Evolutionary conservation across 2,888 invertebrate species (phyloP).

Genomic region (Pachymerium ferrugineum): DNA sequence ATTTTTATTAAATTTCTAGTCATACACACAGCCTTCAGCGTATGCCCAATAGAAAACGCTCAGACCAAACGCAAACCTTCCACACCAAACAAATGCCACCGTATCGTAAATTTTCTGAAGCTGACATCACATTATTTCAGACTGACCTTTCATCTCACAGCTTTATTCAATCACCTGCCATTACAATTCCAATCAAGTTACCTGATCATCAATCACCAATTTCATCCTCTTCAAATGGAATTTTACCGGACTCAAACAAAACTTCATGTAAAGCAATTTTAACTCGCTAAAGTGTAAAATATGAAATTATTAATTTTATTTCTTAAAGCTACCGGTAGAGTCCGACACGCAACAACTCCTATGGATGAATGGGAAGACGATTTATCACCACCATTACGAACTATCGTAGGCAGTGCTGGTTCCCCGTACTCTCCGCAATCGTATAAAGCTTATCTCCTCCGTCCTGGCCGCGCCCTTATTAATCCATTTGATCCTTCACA

Average conservation of each 20-base stretch:
- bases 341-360: constrained; percentile 17
- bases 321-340: not conserved
- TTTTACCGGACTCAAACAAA: not conserved
- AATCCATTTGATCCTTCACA: constrained; percentile 98
- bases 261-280: not conserved
- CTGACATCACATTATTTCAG: constrained; percentile 35
- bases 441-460: constrained; percentile 37
- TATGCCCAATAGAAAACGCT: constrained; percentile 35
- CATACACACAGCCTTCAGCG: constrained; percentile 38
- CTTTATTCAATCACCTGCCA: constrained; percentile 38
- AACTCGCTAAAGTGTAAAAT: not conserved
- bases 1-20: constrained; percentile 34
- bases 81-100: constrained; percentile 26
- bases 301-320: not conserved
- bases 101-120: constrained; percentile 35
- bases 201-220: constrained; percentile 30
- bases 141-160: constrained; percentile 34
- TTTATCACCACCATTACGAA: constrained; percentile 32
- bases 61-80: constrained; percentile 24
- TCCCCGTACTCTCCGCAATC: constrained; percentile 36
- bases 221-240: constrained; percentile 28
- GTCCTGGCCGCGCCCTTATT: constrained; percentile 80
- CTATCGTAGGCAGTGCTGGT: constrained; percentile 40
- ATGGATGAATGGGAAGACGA: constrained; percentile 34
- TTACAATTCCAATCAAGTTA: constrained; percentile 35